Conservation (phyloP, 2,797 vertebrate genomes). For the Liparis tanakae region DNA sequence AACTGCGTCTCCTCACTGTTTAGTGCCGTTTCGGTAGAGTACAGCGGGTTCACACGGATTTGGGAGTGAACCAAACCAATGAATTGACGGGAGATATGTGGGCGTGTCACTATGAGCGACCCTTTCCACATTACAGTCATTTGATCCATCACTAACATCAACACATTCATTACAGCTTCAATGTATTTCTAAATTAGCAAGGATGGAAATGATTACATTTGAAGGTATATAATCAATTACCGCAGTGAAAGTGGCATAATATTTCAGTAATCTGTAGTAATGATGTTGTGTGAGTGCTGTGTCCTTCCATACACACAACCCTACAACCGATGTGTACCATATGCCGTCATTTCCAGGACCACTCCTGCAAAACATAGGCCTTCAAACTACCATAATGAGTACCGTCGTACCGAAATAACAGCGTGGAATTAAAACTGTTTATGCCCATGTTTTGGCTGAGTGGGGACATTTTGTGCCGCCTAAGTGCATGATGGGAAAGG, state of each 20-base stretch:
- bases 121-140: neutral
- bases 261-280: conserved; percentile 6
- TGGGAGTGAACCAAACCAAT: conserved; percentile 1
- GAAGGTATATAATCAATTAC: neutral
- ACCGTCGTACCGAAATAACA: conserved; percentile 8
- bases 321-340: neutral
- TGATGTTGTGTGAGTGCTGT: neutral
- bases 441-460: conserved; percentile 14
- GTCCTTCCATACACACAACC: conserved; percentile 12
- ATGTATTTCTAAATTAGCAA: neutral
- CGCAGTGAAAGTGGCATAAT: neutral
- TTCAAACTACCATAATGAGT: neutral
- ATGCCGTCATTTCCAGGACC: conserved; percentile 9
- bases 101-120: neutral
- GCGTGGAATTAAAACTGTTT: conserved; percentile 34
- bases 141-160: neutral
- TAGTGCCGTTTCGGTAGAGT: too few species aligned
- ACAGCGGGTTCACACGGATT: too few species aligned
- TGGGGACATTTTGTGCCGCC: conserved; percentile 18
- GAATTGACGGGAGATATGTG: neutral
- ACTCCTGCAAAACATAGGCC: conserved; percentile 2
- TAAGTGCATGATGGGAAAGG: conserved; percentile 29
- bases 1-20: too few species aligned
- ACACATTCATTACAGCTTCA: neutral
- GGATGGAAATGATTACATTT: neutral